Base-by-base conservation (phyloP, 2,113 vertebrate genomes). In the Oenanthe oenanthe region DNA sequence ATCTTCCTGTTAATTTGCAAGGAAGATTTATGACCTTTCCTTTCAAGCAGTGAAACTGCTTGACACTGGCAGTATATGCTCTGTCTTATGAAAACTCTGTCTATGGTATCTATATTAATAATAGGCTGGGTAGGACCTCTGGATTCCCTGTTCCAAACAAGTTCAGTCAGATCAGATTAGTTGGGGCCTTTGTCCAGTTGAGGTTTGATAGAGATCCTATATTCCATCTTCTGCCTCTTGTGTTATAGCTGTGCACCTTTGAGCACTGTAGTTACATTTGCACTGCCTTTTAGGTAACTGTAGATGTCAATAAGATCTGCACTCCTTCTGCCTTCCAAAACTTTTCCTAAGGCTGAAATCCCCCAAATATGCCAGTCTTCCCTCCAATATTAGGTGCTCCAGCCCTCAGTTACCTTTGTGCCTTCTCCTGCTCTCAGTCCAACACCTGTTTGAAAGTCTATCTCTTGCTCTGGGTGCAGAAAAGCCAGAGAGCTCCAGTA, bases 141-240 rank as follows among this genome's bases (percentile, higher is more conserved):
- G 45, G 28, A 38, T 12, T 4, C 26, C 2, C 14, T 73, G 12
- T 47, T 89, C 67, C 56, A 24, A 51, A 28, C 58, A 53, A 61
- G n/a, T 50, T 73, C 34, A 42, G 43, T 60, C 48, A 51, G 45
- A 26, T 73, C 22, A 31, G n/a, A 45, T 85, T 67, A 13, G 19
- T 50, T 0, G 0, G 13, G 7, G 13, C 31, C 65, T 77, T 24
- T 20, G 18, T 78, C 57, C 6, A 4, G 7, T 13, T 0, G 3
- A 26, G 32, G 83, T 84, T 4, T 5, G 20, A 4, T 5, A 7
- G 32, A 93, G 57, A 57, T 61, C 8, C 26, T 7, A 9, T 31
- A 26, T 63, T 63, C 22, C 2, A 3, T 73, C 32, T 53, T 70
- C n/a, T 65, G 15, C 10, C 20, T 56, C 58, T 76, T 65, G 60